phyloP scores from a whole-genome alignment of 2,113 vertebrate species.

The Ciconia stormi region DNA sequence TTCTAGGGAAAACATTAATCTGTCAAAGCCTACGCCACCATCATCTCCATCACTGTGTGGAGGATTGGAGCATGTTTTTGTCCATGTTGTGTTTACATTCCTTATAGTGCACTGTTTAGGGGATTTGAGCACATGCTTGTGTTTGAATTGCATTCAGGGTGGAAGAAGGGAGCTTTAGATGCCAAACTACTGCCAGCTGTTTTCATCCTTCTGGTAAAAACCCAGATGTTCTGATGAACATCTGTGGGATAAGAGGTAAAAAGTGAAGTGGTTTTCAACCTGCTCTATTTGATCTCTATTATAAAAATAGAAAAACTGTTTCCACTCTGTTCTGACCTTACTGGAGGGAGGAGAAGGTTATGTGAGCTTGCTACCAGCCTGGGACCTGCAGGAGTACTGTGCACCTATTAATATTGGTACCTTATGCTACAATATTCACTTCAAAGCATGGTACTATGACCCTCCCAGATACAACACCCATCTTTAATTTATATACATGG shows the following conservation, averaged over 20 bases:
- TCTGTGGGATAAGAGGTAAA: neutral
- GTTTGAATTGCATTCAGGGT: neutral
- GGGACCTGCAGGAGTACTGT: neutral
- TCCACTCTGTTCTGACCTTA: neutral
- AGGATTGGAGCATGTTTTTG: neutral
- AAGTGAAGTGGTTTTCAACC: neutral
- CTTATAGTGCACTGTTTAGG: neutral
- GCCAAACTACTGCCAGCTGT: neutral
- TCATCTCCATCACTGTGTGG: neutral
- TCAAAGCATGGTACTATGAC: neutral
- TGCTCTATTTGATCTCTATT: neutral
- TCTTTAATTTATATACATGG: neutral
- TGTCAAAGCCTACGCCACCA: neutral
- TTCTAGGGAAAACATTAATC: neutral
- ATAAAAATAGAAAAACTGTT: neutral
- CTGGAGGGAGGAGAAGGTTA: neutral
- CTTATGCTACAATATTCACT: neutral
- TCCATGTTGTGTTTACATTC: neutral
- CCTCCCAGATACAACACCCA: neutral
- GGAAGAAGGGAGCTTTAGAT: neutral
- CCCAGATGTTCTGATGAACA: neutral
- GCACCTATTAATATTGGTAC: neutral
- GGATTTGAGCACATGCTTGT: neutral
- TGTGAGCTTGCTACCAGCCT: neutral
- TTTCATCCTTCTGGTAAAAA: neutral